These are phyloP conservation scores for Tricholauxania praeusta DNA, from an alignment of 2,888 invertebrate species.

Conservation along the genomic window DNA sequence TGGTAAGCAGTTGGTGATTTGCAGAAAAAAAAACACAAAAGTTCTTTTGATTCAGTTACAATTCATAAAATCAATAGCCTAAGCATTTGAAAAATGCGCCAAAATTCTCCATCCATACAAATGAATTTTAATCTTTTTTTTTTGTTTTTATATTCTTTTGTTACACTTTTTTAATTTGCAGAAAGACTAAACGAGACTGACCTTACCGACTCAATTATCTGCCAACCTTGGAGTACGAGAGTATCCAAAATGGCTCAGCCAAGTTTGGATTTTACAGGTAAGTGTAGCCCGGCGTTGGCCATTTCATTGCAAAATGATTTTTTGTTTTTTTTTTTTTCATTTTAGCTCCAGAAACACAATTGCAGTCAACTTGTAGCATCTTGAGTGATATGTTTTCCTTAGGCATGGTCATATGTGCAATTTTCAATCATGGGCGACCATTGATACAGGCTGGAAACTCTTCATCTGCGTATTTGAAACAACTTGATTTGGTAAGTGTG, in stretches of 20 bases:
- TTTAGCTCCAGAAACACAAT: constrained; percentile 94
- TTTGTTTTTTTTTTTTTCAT: constrained; percentile 49
- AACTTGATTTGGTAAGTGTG: constrained; percentile 88
- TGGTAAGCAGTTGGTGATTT: constrained; percentile 70
- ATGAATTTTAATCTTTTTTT: neutral
- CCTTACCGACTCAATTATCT: constrained; percentile 78
- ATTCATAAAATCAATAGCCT: neutral
- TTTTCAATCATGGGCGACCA: constrained; percentile 91
- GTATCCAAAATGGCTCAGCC: constrained; percentile 94
- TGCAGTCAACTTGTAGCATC: constrained; percentile 83
- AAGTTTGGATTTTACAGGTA: constrained; percentile 91
- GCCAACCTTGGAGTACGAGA: constrained; percentile 91
- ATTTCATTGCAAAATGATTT: neutral
- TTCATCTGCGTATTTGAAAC: constrained; percentile 88
- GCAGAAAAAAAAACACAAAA: neutral
- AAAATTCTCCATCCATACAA: neutral
- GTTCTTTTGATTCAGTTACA: neutral
- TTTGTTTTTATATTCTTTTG: constrained; percentile 16
- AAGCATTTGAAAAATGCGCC: neutral
- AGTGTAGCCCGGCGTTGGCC: constrained; percentile 49
- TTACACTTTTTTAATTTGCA: constrained; percentile 59
- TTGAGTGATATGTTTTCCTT: constrained; percentile 97
- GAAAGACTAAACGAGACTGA: constrained; percentile 79
- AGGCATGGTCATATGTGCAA: constrained; percentile 92
- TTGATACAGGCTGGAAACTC: constrained; percentile 93